A percentile compares a stretch with the other conserved stretches of the same genome.
phyloP scores from a whole-genome alignment of 2,888 invertebrate species.

The Polydrusus cervinus region DNA sequence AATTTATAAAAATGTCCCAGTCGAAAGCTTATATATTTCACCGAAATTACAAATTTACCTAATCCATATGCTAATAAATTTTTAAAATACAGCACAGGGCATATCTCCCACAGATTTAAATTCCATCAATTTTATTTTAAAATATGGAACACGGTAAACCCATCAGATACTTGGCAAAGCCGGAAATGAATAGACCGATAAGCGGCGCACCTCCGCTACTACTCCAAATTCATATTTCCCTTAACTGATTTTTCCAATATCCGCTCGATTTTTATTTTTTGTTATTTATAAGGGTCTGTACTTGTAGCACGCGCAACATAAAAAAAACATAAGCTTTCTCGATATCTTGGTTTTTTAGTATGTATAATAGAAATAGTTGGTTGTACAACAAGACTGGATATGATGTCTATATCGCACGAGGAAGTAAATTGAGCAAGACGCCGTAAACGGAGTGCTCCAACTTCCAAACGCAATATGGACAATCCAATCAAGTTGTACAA shows the following conservation, averaged over 20 bases:
- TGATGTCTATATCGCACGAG: too few relatives aligned
- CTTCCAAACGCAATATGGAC: too few relatives aligned
- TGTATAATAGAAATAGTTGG: too few relatives aligned
- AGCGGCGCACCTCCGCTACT: neutral
- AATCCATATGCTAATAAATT: slow-evolving; percentile 10
- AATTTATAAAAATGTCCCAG: neutral
- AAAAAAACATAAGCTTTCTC: too few relatives aligned
- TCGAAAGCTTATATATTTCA: neutral
- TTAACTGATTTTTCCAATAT: slow-evolving; percentile 25
- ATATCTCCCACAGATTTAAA: slow-evolving; percentile 3
- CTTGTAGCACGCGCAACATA: too few relatives aligned
- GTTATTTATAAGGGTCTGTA: neutral
- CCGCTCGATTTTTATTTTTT: slow-evolving; percentile 23
- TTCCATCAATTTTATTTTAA: slow-evolving; percentile 33
- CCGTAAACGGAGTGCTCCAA: too few relatives aligned
- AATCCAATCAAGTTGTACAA: too few relatives aligned
- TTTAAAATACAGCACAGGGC: slow-evolving; percentile 10
- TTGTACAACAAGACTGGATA: too few relatives aligned
- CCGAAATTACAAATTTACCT: neutral
- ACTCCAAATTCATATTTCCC: slow-evolving; percentile 25
- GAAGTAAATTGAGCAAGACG: too few relatives aligned
- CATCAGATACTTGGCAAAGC: slow-evolving; percentile 30
- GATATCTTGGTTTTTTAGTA: too few relatives aligned
- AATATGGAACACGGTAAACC: slow-evolving; percentile 38
- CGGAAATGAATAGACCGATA: slow-evolving; percentile 29